Evolutionary conservation across 2,888 invertebrate species (phyloP), one percentile per base, ranked within the genome.

Genomic region (Lathronympha strigana): DNA sequence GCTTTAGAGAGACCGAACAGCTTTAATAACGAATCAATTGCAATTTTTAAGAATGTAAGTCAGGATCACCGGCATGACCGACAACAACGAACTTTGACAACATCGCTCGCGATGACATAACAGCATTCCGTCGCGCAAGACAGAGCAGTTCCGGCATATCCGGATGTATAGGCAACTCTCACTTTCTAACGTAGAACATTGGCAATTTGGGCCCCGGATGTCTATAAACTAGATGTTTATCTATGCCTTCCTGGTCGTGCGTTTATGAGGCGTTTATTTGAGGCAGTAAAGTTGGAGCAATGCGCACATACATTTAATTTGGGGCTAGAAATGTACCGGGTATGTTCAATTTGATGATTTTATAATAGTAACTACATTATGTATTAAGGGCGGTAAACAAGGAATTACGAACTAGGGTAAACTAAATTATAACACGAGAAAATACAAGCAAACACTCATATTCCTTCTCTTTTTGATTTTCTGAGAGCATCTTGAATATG

Each of bases 91-190:
- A n/a, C n/a, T n/a, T n/a, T n/a, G n/a, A 67, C 43, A 60, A 61
- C 21, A 36, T 21, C 31, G 45, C 50, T 13, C 57, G 67, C 57
- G 67, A 66, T 79, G 71, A 74, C 70, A 72, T 73, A 77, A 77
- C 61, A 63, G 43, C 69, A 69, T 79, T 78, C 75, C 77, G 72
- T 69, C 68, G 74, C 71, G 72, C 72, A 78, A 78, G 72, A 71
- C 72, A 58, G 64, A 70, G 64, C 72, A 82, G 83, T 83, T 87
- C 85, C 86, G 87, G 81, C 78, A 76, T 73, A 76, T 72, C 81
- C 86, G 79, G 79, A 81, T 79, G 54, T 66, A n/a, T n/a, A 13
- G 31, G 72, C 77, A 72, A 73, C 68, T 74, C 64, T 67, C 74
- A 68, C 69, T 71, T 70, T 76, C 77, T 77, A 68, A 63, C 67